A percentile compares a stretch with the other conserved stretches of the same genome.
Evolutionary conservation across 2,888 invertebrate species (phyloP).

Genomic region (Melanargia galathea): DNA sequence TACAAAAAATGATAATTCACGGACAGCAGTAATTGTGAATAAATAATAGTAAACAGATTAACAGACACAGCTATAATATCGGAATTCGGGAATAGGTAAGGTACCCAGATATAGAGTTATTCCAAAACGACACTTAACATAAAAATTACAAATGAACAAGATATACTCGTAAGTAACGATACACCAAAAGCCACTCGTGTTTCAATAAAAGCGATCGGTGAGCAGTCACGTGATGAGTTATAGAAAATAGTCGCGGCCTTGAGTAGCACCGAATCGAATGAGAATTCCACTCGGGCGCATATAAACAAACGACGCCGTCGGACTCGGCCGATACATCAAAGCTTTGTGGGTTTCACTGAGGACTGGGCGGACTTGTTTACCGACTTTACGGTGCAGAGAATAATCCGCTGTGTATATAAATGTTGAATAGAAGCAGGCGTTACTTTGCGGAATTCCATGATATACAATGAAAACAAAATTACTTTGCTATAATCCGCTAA

Average conservation of each 20-base stretch:
- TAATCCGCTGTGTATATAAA: not conserved
- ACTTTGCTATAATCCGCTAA: too few species aligned
- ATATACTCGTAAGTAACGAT: not conserved
- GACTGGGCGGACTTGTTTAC: constrained; percentile 21
- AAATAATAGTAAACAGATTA: too few species aligned
- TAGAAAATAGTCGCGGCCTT: constrained; percentile 43
- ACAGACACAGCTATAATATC: too few species aligned
- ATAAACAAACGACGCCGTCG: constrained; percentile 36
- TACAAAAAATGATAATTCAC: too few species aligned
- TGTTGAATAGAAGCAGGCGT: too few species aligned
- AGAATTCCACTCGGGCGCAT: constrained; percentile 43
- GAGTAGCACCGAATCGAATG: constrained; percentile 42
- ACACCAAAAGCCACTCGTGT: constrained; percentile 3
- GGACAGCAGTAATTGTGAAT: too few species aligned
- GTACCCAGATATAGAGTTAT: not conserved
- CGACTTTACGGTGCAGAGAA: constrained; percentile 10
- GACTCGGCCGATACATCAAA: constrained; percentile 52
- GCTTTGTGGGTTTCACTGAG: constrained; percentile 52
- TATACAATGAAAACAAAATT: too few species aligned
- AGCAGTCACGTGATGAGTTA: constrained; percentile 39
- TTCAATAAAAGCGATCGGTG: constrained; percentile 18
- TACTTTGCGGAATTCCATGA: too few species aligned
- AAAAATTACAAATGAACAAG: not conserved
- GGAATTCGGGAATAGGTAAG: too few species aligned
- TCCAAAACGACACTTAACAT: not conserved